Evolutionary conservation across 2,113 vertebrate genomes (phyloP).

Genomic region (Miniopterus natalensis): DNA sequence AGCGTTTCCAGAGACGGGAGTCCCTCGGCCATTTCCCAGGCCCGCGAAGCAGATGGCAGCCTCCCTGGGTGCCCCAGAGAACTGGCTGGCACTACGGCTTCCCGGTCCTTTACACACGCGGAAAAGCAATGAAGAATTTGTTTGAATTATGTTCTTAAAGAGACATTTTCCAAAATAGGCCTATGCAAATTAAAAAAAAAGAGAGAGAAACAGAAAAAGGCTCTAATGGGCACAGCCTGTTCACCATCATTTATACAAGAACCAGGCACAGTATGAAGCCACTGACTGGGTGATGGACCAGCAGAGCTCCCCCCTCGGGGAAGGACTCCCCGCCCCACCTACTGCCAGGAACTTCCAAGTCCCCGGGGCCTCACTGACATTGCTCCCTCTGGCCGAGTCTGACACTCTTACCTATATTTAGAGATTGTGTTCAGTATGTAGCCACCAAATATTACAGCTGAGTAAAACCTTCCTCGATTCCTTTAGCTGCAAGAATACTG

Average conservation of each 20-base stretch:
- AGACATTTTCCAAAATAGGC: neutral
- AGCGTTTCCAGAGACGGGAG: neutral
- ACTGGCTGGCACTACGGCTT: neutral
- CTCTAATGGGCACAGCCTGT: neutral
- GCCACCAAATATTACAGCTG: neutral
- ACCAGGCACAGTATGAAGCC: neutral
- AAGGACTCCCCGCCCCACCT: no score
- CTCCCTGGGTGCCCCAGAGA: neutral
- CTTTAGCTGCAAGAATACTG: neutral
- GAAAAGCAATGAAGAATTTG: neutral
- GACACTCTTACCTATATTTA: neutral
- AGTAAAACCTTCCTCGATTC: neutral
- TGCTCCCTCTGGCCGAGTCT: neutral
- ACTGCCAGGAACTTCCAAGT: no score
- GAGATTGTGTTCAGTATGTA: neutral
- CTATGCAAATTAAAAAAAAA: neutral
- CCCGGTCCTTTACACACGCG: neutral
- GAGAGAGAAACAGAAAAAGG: neutral
- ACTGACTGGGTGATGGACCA: fast-evolving
- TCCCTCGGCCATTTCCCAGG: neutral
- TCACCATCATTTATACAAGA: neutral
- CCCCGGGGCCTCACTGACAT: fast-evolving
- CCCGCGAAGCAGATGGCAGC: neutral
- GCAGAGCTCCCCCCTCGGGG: neutral
- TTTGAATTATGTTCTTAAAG: neutral